Evolutionary conservation across 1,140 invertebrate species (phyloP), one percentile per base, ranked within the genome.

Genomic region (Lordiphosa stackelbergi): DNA sequence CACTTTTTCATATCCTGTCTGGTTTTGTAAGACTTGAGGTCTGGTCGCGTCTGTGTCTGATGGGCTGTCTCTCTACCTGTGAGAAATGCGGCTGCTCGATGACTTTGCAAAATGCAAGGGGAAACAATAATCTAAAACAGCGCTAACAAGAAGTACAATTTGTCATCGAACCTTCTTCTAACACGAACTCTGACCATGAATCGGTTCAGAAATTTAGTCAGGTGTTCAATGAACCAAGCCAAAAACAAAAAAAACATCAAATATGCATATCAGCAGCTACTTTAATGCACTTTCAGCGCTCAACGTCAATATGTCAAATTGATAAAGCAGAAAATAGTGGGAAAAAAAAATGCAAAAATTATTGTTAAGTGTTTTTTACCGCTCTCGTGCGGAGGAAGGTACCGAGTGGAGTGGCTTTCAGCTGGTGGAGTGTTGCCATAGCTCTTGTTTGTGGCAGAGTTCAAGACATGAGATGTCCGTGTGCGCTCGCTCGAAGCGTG

Each of bases 1-100:
- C 74, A 79, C 70, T 81, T 83, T 75, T 81, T 83, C 77, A 81
- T 81, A 81, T 81, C 77, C 77, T 81, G 77, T 81, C 77, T 83
- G 71, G 56, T 55, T 37, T 56, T 34, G 53, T 36, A 24, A 24
- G 22, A 22, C 19, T 22, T 22, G 24, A 28, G 24, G 24, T 28
- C 24, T 28, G 9, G 12, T 37, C 22, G 19, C 40, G 13, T 13
- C 10, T 53, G 12, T 9, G 16, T 24, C 37, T 68, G 68, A 71
- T 64, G 54, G 62, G 57, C 61, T 57, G 53, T 19, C 43, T 57
- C 49, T 19, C 43, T 12, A 43, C 41, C 77, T 24, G 22, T 24
- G 22, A 24, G 22, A 24, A 24, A 24, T 24, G 22, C 22, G 22
- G 22, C 22, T 24, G 22, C 22, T 24, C 22, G 51, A 83, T 81